phyloP scores from a whole-genome alignment of 2,888 invertebrate species.

The Lasioglossum morio region DNA sequence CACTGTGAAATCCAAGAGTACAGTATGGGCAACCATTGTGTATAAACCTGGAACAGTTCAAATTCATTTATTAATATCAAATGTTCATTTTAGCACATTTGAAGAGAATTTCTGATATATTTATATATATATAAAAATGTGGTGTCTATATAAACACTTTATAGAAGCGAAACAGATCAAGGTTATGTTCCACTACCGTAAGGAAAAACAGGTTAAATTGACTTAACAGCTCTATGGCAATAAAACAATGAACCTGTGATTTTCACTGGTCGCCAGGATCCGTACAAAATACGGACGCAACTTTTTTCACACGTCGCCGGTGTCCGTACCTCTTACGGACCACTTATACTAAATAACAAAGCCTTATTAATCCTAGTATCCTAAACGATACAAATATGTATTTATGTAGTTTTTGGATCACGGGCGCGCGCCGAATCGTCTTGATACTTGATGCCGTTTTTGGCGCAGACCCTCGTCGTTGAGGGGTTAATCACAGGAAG shows the following conservation, averaged over 20 bases:
- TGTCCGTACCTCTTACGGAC: too few relatives aligned
- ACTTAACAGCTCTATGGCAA: conserved; percentile 33
- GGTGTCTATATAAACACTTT: neutral
- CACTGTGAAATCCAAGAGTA: conserved; percentile 92
- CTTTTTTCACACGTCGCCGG: too few relatives aligned
- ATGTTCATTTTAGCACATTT: neutral
- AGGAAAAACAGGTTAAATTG: conserved; percentile 33
- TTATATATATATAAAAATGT: conserved; percentile 19
- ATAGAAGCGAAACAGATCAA: conserved; percentile 14
- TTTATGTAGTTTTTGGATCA: too few relatives aligned
- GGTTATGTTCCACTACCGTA: conserved; percentile 31
- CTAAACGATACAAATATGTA: too few relatives aligned
- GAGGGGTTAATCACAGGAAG: neutral
- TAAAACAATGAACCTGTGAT: conserved; percentile 11
- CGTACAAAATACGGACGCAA: too few relatives aligned
- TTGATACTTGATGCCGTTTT: too few relatives aligned
- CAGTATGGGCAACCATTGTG: conserved; percentile 91
- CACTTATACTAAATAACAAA: too few relatives aligned
- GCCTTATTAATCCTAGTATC: too few relatives aligned
- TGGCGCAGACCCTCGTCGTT: too few relatives aligned
- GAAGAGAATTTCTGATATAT: neutral
- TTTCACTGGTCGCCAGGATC: too few relatives aligned
- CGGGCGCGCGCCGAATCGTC: too few relatives aligned
- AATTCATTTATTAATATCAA: conserved; percentile 10
- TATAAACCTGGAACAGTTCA: conserved; percentile 46